phyloP scores from a whole-genome alignment of 2,888 invertebrate genomes.

The Drosophila silvestris region DNA sequence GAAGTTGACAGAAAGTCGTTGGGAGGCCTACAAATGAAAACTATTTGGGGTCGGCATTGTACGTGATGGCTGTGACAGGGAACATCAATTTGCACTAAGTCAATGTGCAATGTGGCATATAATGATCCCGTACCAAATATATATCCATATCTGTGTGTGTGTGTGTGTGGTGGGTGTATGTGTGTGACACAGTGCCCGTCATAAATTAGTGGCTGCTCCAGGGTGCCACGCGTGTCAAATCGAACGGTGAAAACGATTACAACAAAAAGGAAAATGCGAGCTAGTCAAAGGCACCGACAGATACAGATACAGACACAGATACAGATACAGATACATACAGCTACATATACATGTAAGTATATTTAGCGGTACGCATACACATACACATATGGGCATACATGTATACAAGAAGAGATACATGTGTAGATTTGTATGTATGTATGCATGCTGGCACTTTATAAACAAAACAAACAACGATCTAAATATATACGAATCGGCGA shows the following conservation, averaged over 20 bases:
- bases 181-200: conserved; percentile 41
- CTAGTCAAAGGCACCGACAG: conserved; percentile 28
- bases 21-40: conserved; percentile 33
- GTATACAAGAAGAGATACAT: conserved; percentile 29
- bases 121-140: conserved; percentile 9
- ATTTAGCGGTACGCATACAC: conserved; percentile 25
- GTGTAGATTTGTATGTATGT: not conserved
- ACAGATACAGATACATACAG: conserved; percentile 19
- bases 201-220: conserved; percentile 67
- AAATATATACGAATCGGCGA: conserved; percentile 76
- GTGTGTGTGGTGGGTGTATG: conserved; percentile 14
- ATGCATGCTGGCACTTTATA: conserved; percentile 73
- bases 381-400: not conserved
- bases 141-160: not conserved
- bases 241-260: conserved; percentile 71
- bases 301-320: conserved; percentile 23
- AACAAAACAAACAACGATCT: conserved; percentile 79
- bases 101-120: conserved; percentile 39
- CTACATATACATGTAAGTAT: conserved; percentile 23
- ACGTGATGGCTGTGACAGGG: conserved; percentile 56
- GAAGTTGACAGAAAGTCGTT: conserved; percentile 37
- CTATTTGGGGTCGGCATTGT: conserved; percentile 33
- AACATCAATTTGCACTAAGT: conserved; percentile 70
- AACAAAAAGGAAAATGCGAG: conserved; percentile 56
- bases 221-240: conserved; percentile 70